A percentile compares a stretch with the other conserved stretches of the same genome.
Conservation (phyloP, 2,113 vertebrate genomes). For the Herpailurus yagouaroundi region DNA sequence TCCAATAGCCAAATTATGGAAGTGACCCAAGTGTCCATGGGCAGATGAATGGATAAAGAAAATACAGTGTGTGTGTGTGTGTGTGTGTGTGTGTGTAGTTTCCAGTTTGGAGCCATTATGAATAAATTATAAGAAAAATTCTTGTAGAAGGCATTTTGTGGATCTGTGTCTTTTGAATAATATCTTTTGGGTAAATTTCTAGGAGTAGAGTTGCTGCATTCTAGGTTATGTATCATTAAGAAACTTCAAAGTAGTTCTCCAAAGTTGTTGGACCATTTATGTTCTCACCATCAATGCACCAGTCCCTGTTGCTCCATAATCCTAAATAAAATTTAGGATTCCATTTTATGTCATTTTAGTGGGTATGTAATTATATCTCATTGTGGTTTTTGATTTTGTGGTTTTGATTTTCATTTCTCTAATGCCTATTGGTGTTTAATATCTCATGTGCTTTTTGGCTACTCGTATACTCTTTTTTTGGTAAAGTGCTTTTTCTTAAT, state of each 20-base stretch:
- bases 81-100: not conserved
- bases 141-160: not conserved
- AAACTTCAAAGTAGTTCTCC: not conserved
- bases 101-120: not conserved
- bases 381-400: not conserved
- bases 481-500: not conserved
- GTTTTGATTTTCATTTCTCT: not conserved
- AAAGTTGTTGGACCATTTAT: not conserved
- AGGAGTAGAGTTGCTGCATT: not conserved
- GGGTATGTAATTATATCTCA: not conserved
- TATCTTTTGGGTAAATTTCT: not conserved
- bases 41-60: no score
- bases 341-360: not conserved
- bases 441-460: not conserved
- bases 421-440: not conserved
- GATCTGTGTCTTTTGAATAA: not conserved
- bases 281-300: not conserved
- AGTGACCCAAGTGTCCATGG: no score
- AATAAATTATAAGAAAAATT: not conserved
- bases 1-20: no score
- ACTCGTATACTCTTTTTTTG: not conserved
- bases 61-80: not conserved
- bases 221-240: not conserved
- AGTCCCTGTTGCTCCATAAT: not conserved
- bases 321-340: not conserved